phyloP scores from a whole-genome alignment of 2,888 invertebrate species.

The Scaptodrosophila latifasciaeformis region DNA sequence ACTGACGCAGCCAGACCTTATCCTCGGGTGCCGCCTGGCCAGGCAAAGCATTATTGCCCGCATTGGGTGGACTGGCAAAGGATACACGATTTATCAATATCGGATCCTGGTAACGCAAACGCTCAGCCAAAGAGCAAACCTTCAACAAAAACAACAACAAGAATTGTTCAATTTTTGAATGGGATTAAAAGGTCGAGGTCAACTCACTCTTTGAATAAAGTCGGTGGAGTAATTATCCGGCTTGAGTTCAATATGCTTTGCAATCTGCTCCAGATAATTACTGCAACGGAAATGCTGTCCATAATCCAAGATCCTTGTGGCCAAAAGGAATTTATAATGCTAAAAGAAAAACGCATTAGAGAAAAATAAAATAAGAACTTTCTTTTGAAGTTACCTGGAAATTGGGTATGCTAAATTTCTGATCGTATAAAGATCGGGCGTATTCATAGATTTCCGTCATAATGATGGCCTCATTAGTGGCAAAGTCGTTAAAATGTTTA shows the following conservation, averaged over 20 bases:
- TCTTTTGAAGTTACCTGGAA: conserved; percentile 78
- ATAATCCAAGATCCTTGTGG: conserved; percentile 84
- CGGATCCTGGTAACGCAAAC: conserved; percentile 84
- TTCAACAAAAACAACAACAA: conserved; percentile 28
- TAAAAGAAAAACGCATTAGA: conserved; percentile 72
- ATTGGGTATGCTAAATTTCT: conserved; percentile 83
- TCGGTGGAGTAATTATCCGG: conserved; percentile 44
- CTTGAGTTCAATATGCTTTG: conserved; percentile 78
- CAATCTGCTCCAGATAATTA: conserved; percentile 86
- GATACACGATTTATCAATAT: conserved; percentile 63
- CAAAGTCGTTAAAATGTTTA: conserved; percentile 80
- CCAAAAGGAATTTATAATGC: conserved; percentile 90
- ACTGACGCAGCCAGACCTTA: conserved; percentile 73
- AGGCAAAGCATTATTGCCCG: conserved; percentile 27
- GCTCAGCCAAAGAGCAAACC: conserved; percentile 77
- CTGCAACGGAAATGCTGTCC: conserved; percentile 83
- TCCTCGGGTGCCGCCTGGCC: conserved; percentile 45
- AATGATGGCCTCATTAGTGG: conserved; percentile 89
- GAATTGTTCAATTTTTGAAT: too few species aligned
- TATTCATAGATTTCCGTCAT: conserved; percentile 97
- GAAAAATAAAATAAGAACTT: neutral
- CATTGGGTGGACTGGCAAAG: conserved; percentile 51
- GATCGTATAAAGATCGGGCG: conserved; percentile 87
- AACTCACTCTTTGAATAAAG: conserved; percentile 49
- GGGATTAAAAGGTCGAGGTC: too few species aligned